Evolutionary conservation across 2,797 vertebrate species (phyloP).

Genomic region (Phrynocephalus vlangalii): DNA sequence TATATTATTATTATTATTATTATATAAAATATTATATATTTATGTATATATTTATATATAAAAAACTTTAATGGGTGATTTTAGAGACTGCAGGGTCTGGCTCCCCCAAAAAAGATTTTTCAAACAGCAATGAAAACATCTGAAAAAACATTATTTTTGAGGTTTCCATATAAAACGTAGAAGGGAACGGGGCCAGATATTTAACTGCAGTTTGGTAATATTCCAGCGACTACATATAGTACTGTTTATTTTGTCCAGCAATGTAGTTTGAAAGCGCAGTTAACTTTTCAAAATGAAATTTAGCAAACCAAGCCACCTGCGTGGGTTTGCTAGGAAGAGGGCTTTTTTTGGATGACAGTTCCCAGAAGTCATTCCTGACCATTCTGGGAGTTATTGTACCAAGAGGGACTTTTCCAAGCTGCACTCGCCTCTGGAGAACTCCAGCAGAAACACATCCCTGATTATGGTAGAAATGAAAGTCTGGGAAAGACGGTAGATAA

Average conservation of each 20-base stretch:
- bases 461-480: constrained; percentile 64
- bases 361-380: not conserved
- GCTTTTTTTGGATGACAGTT: not conserved
- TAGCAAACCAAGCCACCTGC: constrained; percentile 44
- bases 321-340: constrained; percentile 50
- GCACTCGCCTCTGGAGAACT: not conserved
- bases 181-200: constrained; percentile 46
- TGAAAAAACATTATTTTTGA: constrained; percentile 39
- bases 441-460: not conserved
- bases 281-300: constrained; percentile 55
- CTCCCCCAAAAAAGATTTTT: constrained; percentile 34
- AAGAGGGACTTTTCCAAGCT: not conserved
- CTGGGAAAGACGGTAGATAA: constrained; percentile 66
- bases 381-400: not conserved
- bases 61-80: constrained; percentile 41
- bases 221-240: constrained; percentile 41
- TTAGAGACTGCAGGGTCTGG: constrained; percentile 35
- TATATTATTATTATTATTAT: too few relatives aligned
- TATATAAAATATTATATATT: too few relatives aligned
- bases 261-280: constrained; percentile 43
- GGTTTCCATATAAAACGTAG: constrained; percentile 43
- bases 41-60: too few relatives aligned
- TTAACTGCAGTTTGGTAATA: constrained; percentile 44
- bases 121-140: constrained; percentile 38
- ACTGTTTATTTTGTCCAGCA: constrained; percentile 56